Conservation (phyloP, 2,888 invertebrate species). For the Oligia fasciuncula region DNA sequence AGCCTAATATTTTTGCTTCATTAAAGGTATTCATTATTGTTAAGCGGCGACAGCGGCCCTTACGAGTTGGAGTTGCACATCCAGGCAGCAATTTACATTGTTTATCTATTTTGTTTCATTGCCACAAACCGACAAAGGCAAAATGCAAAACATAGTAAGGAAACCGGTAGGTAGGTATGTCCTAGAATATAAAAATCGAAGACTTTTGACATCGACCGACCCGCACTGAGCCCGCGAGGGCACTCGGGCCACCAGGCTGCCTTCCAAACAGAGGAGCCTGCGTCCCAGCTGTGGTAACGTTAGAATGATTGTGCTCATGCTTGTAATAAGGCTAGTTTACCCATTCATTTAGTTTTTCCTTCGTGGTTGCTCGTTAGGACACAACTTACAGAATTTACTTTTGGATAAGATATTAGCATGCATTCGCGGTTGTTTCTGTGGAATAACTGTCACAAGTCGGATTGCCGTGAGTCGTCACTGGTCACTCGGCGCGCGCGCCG, state of each 20-base stretch:
- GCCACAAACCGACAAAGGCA: not conserved
- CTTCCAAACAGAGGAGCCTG: not conserved
- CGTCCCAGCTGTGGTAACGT: not conserved
- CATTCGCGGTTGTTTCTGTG: slow-evolving; percentile 1
- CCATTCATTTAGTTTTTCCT: not conserved
- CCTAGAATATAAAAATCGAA: not conserved
- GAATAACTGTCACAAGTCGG: not conserved
- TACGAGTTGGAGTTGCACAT: no score
- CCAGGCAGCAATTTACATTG: not conserved
- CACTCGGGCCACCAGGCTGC: not conserved
- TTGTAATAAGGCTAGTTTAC: not conserved
- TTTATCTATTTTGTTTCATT: not conserved
- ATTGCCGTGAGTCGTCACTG: not conserved
- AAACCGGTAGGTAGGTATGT: not conserved
- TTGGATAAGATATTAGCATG: not conserved
- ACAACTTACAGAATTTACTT: not conserved
- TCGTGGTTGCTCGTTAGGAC: not conserved
- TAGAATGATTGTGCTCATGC: not conserved
- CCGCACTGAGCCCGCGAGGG: not conserved
- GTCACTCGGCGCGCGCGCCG: not conserved
- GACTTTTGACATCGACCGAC: not conserved
- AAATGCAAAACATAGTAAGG: not conserved
- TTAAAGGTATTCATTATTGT: not conserved
- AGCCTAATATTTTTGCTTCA: not conserved
- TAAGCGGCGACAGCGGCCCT: not conserved